Base-by-base conservation (phyloP, 1,140 invertebrate genomes). In the Plectrocnemia conspersa region DNA sequence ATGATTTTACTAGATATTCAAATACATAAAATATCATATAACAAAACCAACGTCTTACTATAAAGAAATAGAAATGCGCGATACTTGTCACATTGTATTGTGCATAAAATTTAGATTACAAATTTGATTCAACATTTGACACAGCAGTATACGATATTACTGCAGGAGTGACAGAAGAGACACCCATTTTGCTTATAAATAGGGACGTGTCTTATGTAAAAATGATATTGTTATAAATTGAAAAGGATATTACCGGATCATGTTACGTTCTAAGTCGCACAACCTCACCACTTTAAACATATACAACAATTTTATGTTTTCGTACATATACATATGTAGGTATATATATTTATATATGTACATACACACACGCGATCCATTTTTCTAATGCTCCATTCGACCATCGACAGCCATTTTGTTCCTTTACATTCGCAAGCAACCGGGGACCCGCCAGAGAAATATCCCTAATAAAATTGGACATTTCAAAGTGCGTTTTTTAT, bases 381-480 rank as follows among this genome's bases (percentile, higher is more conserved):
- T 47, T 47, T 47, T 32, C 13, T 11, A 2, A 44, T 2, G 44
- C 9, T 24, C 44, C 15, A 2, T n/a, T 44, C 10, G 24, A 22
- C 57, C 29, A 38, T 36, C 40, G 49, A 23, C 32, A 46, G 49
- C 58, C 46, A 55, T 55, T 59, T 54, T 41, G 58, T 46, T 56
- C 55, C 58, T 52, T 52, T 52, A 55, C 41, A 55, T 41, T 54
- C n/a, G n/a, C 52, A 36, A 50, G 35, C 13, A 38, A 42, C 23
- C 23, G 33, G 48, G 48, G 27, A 46, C 36, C 36, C 35, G 42
- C 36, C 22, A 42, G 53, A 50, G 58, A 24, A 46, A 60, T 60
- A 52, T 60, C 54, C 58, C 58, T 60, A 60, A 60, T 60, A 60
- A 60, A 60, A 60, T 60, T 60, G 58, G 58, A 60, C 58, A 60